phyloP scores from a whole-genome alignment of 2,113 vertebrate species.

The Neofelis nebulosa region DNA sequence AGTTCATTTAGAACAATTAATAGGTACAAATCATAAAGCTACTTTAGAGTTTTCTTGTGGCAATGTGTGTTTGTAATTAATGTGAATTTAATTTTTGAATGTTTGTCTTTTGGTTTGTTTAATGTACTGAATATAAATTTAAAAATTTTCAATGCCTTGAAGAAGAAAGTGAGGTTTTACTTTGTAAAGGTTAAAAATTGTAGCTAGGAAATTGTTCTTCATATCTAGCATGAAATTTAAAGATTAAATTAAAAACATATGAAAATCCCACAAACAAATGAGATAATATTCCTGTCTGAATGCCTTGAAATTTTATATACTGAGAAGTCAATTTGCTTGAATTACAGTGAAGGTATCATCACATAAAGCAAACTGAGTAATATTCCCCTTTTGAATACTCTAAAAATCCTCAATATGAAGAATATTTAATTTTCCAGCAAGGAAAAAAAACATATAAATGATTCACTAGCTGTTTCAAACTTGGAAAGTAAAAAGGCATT shows the following conservation, averaged over 20 bases:
- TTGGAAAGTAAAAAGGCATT: slow-evolving; percentile 25
- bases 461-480: slow-evolving; percentile 20
- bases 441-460: neutral
- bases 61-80: neutral
- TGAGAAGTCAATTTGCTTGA: slow-evolving; percentile 30
- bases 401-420: neutral
- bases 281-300: slow-evolving; percentile 41
- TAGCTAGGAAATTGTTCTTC: neutral
- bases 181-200: slow-evolving; percentile 5
- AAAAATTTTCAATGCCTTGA: neutral
- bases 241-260: slow-evolving; percentile 65
- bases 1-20: neutral
- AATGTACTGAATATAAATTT: neutral
- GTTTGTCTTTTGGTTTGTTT: neutral
- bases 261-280: slow-evolving; percentile 56
- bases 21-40: neutral
- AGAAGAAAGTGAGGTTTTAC: neutral
- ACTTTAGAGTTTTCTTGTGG: neutral
- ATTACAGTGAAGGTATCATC: slow-evolving; percentile 37
- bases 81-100: neutral
- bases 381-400: slow-evolving; percentile 6
- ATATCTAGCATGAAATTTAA: slow-evolving; percentile 43
- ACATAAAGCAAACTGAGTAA: neutral
- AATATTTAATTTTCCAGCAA: slow-evolving; percentile 54
- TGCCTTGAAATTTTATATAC: slow-evolving; percentile 44